Percentiles rank a stretch among this genome's conserved stretches.
Conservation (phyloP, 2,888 invertebrate genomes). For the Incurvaria masculella region DNA sequence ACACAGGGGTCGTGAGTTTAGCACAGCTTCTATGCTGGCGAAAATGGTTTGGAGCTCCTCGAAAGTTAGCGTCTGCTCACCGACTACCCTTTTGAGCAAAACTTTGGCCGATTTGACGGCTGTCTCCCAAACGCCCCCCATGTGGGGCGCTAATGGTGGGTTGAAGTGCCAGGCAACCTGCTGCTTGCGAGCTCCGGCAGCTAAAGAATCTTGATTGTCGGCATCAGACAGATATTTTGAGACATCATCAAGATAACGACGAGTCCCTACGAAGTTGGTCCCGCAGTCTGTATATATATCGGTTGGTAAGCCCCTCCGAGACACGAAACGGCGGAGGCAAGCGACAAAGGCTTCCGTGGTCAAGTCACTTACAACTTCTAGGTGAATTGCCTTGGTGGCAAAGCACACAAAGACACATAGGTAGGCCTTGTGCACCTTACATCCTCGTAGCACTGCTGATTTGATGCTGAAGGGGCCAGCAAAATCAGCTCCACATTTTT, state of each 20-base stretch:
- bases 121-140: conserved; percentile 10
- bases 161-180: conserved; percentile 9
- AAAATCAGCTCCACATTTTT: not conserved
- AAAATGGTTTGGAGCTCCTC: conserved; percentile 14
- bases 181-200: not conserved
- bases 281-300: conserved; percentile 8
- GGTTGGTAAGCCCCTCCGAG: conserved; percentile 6
- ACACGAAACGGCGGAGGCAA: conserved; percentile 9
- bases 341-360: conserved; percentile 13
- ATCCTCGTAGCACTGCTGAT: not conserved
- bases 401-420: conserved; percentile 9
- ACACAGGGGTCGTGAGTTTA: conserved; percentile 24
- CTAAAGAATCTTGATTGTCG: not conserved
- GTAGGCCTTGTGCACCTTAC: conserved; percentile 2
- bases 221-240: not conserved
- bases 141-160: conserved; percentile 6
- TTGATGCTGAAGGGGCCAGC: not conserved
- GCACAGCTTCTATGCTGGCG: conserved; percentile 22
- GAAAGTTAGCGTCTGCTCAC: conserved; percentile 1
- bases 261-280: conserved; percentile 11
- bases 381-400: conserved; percentile 10
- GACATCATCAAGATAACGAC: conserved; percentile 7
- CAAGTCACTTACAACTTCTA: conserved; percentile 9
- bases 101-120: conserved; percentile 9
- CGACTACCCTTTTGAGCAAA: conserved; percentile 4